phyloP scores from a whole-genome alignment of 92 coral and sea anemone species.

The Epizoanthus rinbou region DNA sequence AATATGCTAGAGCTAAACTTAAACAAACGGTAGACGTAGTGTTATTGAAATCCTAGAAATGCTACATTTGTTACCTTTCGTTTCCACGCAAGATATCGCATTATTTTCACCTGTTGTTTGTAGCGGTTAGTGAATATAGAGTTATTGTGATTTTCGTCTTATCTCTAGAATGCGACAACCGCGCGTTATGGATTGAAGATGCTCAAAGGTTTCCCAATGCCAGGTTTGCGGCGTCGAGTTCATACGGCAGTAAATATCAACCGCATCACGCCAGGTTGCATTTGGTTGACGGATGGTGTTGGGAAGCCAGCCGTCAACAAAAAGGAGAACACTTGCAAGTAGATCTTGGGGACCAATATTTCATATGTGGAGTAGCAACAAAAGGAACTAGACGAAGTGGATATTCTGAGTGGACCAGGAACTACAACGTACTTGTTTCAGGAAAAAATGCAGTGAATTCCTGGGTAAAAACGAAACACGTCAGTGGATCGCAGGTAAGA shows the following conservation, averaged over 20 bases:
- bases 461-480: not conserved
- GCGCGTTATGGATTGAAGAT: conserved; percentile 33
- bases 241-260: not conserved
- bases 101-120: too few species aligned
- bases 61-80: too few species aligned
- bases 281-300: conserved; percentile 7
- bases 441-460: not conserved
- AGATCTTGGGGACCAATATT: conserved; percentile 12
- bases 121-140: too few species aligned
- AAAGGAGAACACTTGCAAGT: conserved; percentile 12
- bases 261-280: conserved; percentile 18
- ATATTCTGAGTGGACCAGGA: conserved; percentile 3
- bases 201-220: conserved; percentile 7
- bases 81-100: too few species aligned
- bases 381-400: not conserved
- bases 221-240: conserved; percentile 17
- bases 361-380: conserved; percentile 38
- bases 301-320: not conserved
- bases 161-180: conserved; percentile 5
- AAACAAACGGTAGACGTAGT: too few species aligned
- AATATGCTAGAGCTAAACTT: too few species aligned
- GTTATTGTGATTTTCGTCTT: not conserved
- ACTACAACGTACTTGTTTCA: conserved; percentile 18
- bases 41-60: too few species aligned
- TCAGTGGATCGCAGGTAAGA: conserved; percentile 34